Evolutionary conservation across 2,113 vertebrate genomes (phyloP).

Genomic region (Ivindomyrus marchei): DNA sequence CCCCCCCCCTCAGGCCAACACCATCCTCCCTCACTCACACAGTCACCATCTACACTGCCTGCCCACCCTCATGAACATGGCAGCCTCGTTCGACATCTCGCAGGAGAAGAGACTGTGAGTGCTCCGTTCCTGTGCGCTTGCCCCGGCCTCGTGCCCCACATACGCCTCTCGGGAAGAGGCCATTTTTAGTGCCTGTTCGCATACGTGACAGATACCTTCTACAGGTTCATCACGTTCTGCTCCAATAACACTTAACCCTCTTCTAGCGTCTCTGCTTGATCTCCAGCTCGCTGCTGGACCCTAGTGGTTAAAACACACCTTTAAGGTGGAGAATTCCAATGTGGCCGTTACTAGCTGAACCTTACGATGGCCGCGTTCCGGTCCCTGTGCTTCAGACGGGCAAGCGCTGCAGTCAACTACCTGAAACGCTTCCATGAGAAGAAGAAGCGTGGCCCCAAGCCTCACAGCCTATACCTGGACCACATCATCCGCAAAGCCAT

Average conservation of each 20-base stretch:
- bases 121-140: not conserved
- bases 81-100: slow-evolving; percentile 91
- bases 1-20: slow-evolving; percentile 73
- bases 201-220: not conserved
- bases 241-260: not conserved
- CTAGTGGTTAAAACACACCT: not conserved
- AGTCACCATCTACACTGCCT: slow-evolving; percentile 96
- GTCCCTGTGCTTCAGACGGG: slow-evolving; percentile 65
- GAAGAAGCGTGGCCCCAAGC: slow-evolving; percentile 90
- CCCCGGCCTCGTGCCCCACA: not conserved
- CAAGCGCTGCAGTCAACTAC: slow-evolving; percentile 89
- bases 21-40: slow-evolving; percentile 93
- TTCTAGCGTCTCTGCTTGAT: not conserved
- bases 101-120: slow-evolving; percentile 94
- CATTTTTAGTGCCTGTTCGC: not conserved
- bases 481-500: slow-evolving; percentile 90
- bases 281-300: not conserved
- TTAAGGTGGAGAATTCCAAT: not conserved
- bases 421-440: slow-evolving; percentile 95
- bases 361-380: not conserved
- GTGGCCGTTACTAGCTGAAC: not conserved
- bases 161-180: not conserved
- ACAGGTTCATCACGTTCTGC: not conserved
- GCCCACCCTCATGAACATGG: slow-evolving; percentile 94
- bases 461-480: slow-evolving; percentile 94